Percentiles rank a stretch among this genome's conserved stretches.
These are phyloP conservation scores for Drymonia ruficornis DNA, from an alignment of 2,888 invertebrate genomes.

Conservation along the genomic window DNA sequence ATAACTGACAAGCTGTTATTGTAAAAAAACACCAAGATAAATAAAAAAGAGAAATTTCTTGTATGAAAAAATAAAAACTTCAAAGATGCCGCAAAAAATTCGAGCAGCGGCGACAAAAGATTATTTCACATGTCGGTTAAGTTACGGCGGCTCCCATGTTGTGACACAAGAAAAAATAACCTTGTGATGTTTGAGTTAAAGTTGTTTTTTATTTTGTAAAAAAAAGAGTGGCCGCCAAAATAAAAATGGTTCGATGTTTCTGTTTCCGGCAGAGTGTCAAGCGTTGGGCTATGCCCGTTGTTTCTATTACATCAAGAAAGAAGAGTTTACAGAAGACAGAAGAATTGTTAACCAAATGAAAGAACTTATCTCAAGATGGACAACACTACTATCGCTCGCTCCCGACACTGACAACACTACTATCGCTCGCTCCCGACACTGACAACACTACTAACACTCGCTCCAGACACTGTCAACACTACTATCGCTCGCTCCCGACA, in stretches of 20 bases:
- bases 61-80: constrained; percentile 35
- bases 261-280: constrained; percentile 23
- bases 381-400: too few species aligned
- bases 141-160: constrained; percentile 63
- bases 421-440: too few species aligned
- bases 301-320: background rate
- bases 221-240: constrained; percentile 70
- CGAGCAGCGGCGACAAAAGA: constrained; percentile 63
- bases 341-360: background rate
- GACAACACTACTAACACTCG: too few species aligned
- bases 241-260: constrained; percentile 61
- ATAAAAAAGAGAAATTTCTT: constrained; percentile 16
- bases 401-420: too few species aligned
- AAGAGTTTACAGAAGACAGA: background rate
- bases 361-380: too few species aligned
- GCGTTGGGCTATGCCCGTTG: background rate
- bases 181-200: constrained; percentile 55
- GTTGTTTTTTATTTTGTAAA: constrained; percentile 64
- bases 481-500: too few species aligned
- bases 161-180: constrained; percentile 77
- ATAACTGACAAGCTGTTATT: constrained; percentile 9
- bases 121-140: constrained; percentile 75
- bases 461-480: too few species aligned
- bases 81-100: constrained; percentile 22
- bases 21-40: constrained; percentile 25